Evolutionary conservation across 2,113 vertebrate genomes (phyloP).

Genomic region (Rhinopomastus cyanomelas): DNA sequence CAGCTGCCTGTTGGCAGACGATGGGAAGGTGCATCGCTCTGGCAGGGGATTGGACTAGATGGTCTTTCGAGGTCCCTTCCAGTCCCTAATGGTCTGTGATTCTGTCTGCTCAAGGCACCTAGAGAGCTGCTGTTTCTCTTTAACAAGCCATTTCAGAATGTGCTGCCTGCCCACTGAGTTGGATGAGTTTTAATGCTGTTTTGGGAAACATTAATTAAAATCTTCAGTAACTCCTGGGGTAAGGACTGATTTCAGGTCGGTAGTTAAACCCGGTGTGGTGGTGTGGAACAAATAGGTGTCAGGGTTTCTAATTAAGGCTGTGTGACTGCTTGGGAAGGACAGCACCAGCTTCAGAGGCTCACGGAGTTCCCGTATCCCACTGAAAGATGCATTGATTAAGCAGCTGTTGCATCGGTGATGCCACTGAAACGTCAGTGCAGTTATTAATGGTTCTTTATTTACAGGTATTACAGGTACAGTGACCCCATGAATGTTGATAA

Average conservation of each 20-base stretch:
- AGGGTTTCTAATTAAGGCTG: background rate
- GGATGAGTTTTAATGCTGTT: background rate
- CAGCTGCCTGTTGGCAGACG: background rate
- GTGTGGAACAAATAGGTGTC: background rate
- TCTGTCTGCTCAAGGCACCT: background rate
- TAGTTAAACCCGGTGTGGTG: background rate
- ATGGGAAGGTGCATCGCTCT: background rate
- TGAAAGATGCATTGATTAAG: background rate
- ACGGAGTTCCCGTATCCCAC: background rate
- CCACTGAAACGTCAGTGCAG: background rate
- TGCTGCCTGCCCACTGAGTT: background rate
- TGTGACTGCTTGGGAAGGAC: background rate
- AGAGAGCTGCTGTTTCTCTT: background rate
- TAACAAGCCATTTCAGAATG: background rate
- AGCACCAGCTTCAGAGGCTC: background rate
- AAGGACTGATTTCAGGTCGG: background rate
- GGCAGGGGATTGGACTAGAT: no score
- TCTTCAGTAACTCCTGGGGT: background rate
- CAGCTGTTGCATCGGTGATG: background rate
- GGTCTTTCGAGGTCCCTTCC: no score
- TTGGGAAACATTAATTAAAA: background rate
- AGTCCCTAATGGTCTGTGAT: no score
- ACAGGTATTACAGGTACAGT: no score
- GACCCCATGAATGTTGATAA: no score
- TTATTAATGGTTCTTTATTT: background rate